Evolutionary conservation across 2,113 vertebrate genomes (phyloP).

Genomic region (Alethe castanea): DNA sequence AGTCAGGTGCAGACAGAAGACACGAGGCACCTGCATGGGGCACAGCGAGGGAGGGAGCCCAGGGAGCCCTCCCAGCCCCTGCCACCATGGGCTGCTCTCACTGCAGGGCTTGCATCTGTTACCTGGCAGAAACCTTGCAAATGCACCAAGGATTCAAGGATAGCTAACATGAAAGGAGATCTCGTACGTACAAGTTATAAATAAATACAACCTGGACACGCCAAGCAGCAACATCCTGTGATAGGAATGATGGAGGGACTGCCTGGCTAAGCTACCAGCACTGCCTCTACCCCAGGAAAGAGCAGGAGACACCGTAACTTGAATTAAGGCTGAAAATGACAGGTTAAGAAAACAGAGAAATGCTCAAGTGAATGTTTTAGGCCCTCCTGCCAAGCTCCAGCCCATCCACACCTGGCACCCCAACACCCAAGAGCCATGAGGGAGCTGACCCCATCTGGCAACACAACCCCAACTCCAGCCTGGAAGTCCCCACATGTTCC

Average conservation of each 20-base stretch:
- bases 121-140: not conserved
- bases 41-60: not conserved
- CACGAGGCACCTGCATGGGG: not conserved
- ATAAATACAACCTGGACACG: not conserved
- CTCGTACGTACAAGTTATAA: not conserved
- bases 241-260: not conserved
- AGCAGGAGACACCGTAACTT: not conserved
- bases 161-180: not conserved
- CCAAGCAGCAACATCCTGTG: not conserved
- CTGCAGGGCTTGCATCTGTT: not conserved
- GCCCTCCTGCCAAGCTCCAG: not conserved
- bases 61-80: not conserved
- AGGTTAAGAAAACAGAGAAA: not conserved
- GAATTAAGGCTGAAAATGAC: not conserved
- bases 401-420: not conserved
- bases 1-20: not conserved
- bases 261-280: not conserved
- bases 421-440: fast-evolving
- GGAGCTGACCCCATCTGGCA: not conserved
- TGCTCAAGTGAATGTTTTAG: not conserved
- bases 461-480: not conserved
- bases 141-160: not conserved
- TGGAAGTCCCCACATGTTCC: fast-evolving
- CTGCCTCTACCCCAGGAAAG: not conserved
- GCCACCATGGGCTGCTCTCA: fast-evolving